Base-by-base conservation (phyloP, 2,888 invertebrate species). In the Neoascia interrupta region DNA sequence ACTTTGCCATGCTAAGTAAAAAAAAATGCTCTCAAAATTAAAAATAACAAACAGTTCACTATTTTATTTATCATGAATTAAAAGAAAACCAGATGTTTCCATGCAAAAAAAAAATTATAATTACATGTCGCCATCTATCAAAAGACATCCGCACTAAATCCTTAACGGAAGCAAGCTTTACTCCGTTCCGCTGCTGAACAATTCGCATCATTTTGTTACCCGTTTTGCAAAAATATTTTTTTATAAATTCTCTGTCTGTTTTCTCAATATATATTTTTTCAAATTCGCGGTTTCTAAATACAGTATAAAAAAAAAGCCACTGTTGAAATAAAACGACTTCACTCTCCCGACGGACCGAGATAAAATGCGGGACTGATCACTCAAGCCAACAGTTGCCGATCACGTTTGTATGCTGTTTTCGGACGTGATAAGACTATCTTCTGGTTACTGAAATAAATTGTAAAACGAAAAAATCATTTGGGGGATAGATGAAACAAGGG, bases 1-100 rank as follows among this genome's bases (percentile, higher is more conserved):
- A 94, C 92, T 84, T 93, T 93, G 8, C 92, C 92, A 81, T 90
- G 89, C 90, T 93, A 70, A 37, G 82, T 45, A 49, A 39, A 47
- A 18, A 34, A 21, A 28, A 45, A 34, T 15, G 6, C 39, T 18
- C 5, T 18, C 28, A 37, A 21, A 10, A 43, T 5, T 3, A 45
- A 10, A 51, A 18, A 5, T n/a, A 19, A 5, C 6, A 15, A 11
- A 1, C 1, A 6, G n/a, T 21, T 23, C 1, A 3, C 11, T 11
- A 6, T 13, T 23, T 36, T n/a, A 36, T 15, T 5, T 36, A 36
- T 15, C 26, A 28, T 43, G 13, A 19, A 21, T 19, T 43, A 11
- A 11, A 21, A 28, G 4, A 13, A 15, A 23, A 10, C 21, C 15
- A 39, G 11, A 15, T 23, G 5, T 53, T 15, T 37, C 16, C 11